Evolutionary conservation across 2,888 invertebrate genomes (phyloP).

Genomic region (Caenorhabditis sp.): DNA sequence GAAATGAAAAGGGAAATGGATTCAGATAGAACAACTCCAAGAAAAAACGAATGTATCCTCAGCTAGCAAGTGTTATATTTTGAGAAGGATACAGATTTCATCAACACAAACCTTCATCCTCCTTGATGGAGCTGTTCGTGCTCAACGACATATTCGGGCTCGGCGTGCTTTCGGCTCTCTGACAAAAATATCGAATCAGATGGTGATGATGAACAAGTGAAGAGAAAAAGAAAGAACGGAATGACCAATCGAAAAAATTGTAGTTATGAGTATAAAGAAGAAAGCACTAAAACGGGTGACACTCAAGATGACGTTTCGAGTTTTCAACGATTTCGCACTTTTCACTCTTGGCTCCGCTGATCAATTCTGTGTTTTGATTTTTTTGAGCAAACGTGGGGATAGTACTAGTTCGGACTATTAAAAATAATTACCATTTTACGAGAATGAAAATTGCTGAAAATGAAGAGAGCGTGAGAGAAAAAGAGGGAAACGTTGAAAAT

Average conservation of each 20-base stretch:
- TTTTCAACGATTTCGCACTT: constrained; percentile 28
- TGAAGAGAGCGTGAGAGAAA: neutral
- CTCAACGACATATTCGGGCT: constrained; percentile 49
- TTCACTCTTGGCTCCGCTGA: constrained; percentile 20
- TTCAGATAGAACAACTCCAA: neutral
- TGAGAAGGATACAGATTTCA: neutral
- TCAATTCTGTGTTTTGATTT: constrained; percentile 43
- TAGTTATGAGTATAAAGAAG: constrained; percentile 32
- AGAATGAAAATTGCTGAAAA: neutral
- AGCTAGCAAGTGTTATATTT: constrained; percentile 9
- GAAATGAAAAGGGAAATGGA: neutral
- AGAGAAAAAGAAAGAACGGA: neutral
- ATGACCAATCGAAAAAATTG: neutral
- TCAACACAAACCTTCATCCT: constrained; percentile 60
- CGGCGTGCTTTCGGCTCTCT: constrained; percentile 22
- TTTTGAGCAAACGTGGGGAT: constrained; percentile 4
- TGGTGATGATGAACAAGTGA: neutral
- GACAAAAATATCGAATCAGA: constrained; percentile 8
- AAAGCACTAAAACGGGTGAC: constrained; percentile 23
- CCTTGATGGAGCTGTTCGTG: constrained; percentile 62
- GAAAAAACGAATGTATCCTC: constrained; percentile 27
- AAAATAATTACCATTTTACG: constrained; percentile 52
- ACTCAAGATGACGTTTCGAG: constrained; percentile 20
- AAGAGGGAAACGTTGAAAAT: constrained; percentile 26
- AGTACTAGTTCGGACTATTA: constrained; percentile 43